Conservation (phyloP, 2,888 invertebrate genomes). For the Amphiduros pacificus region DNA sequence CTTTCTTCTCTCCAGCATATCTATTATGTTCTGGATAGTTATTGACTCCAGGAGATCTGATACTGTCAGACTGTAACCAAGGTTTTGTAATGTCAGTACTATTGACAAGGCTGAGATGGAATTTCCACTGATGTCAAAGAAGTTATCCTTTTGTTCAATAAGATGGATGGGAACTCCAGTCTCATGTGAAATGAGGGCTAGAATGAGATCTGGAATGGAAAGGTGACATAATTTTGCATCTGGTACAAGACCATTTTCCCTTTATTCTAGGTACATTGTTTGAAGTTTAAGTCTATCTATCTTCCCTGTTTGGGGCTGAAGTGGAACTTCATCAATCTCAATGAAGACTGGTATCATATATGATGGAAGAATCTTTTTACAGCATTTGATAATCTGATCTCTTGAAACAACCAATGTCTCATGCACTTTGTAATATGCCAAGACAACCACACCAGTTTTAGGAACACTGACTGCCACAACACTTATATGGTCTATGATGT, state of each 20-base stretch:
- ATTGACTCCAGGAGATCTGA: not conserved
- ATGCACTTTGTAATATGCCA: not conserved
- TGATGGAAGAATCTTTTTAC: not conserved
- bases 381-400: not conserved
- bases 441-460: not conserved
- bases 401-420: not conserved
- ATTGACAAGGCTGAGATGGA: not conserved
- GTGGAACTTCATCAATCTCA: not conserved
- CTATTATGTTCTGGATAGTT: not conserved
- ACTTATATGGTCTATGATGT: not conserved
- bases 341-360: conserved; percentile 7
- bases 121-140: conserved; percentile 3
- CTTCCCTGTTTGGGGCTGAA: not conserved
- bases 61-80: not conserved
- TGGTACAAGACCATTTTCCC: no score
- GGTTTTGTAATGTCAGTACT: not conserved
- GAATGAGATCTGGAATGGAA: no score
- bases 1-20: not conserved
- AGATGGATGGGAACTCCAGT: not conserved
- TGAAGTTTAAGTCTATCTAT: no score
- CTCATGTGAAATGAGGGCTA: not conserved
- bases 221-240: no score
- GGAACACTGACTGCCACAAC: not conserved
- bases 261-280: no score
- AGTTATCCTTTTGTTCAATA: not conserved